Base-by-base conservation (phyloP, 2,888 invertebrate species). In the Tipula confusa region DNA sequence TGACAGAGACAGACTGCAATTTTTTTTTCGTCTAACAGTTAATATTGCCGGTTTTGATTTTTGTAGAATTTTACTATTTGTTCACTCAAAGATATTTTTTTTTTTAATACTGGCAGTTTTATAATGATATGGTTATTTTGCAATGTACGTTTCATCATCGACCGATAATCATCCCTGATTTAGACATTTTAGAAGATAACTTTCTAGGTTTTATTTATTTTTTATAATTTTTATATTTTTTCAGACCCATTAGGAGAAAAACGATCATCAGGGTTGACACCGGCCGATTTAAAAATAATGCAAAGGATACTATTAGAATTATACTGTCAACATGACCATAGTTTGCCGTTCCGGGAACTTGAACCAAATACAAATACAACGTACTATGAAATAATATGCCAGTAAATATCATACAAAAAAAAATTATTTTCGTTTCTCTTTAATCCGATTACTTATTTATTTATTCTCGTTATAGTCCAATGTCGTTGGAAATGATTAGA, bases 311-410 rank as follows among this genome's bases (percentile, higher is more conserved):
- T 97, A 85, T 91, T 98, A 86, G 97, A 97, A 90, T 91, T 98
- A 86, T 97, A 96, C 90, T 97, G 97, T 89, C 97, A 97, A 90
- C 96, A 96, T 88, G 97, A 97, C 88, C 93, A 93, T 86, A 96
- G 96, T 90, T 92, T 96, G 87, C 94, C 95, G 85, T 97, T 98
- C 90, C 93, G 97, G 87, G 96, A 97, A 90, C 95, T 96, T 86
- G 93, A 95, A 85, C 90, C 92, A 82, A 94, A 95, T 87, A 95
- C 95, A 89, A 91, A 91, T 89, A 87, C 88, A 7, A 86, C 88
- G 15, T 89, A 89, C 86, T 88, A 89, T 86, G 89, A 89, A 85
- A 89, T 89, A 86, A 87, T 90, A 84, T 88, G 87, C 87, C 89
- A 86, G 89, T 89, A 85, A 87, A 86, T 86, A 29, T 64, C 83